Base-by-base conservation (phyloP, 2,888 invertebrate species). In the Hirtodrosophila cameraria region DNA sequence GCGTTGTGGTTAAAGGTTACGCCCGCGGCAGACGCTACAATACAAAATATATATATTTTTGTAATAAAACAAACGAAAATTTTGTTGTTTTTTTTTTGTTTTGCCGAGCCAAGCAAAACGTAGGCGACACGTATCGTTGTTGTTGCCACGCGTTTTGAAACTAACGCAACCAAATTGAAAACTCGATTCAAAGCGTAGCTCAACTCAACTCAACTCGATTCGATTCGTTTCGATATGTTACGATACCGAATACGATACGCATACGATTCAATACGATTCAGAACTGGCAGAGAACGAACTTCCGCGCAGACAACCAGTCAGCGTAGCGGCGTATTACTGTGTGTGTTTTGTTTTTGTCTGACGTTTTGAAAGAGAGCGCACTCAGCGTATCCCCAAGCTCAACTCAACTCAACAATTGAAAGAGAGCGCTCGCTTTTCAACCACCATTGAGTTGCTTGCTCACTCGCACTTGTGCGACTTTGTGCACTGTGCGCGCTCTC, bases 231-330 rank as follows among this genome's bases (percentile, higher is more conserved):
- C 45, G 39, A 11, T 12, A 28, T 36, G 31, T 12, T 23, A 12
- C 41, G 50, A n/a, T 38, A 23, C 49, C n/a, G n/a, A n/a, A n/a
- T n/a, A n/a, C n/a, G 43, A 23, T 16, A 12, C 45, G 58, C 7
- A n/a, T 57, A 28, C 52, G 68, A 25, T 39, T 16, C 66, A 38
- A 31, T 50, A 16, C 30, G 62, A 49, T 46, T 12, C 27, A 35
- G 62, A 67, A n/a, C n/a, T n/a, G n/a, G n/a, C n/a, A n/a, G n/a
- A n/a, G n/a, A n/a, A n/a, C n/a, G n/a, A n/a, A 53, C 57, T 62
- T 63, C 58, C 80, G 80, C 72, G 65, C 67, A 57, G 60, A 69
- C 80, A 64, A 81, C 80, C 81, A 80, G 72, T 80, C 83, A 63
- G 69, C 72, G 64, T 63, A 62, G 81, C 77, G 72, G 81, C 72